Evolutionary conservation across 2,888 invertebrate species (phyloP).

Genomic region (Troides aeacus): DNA sequence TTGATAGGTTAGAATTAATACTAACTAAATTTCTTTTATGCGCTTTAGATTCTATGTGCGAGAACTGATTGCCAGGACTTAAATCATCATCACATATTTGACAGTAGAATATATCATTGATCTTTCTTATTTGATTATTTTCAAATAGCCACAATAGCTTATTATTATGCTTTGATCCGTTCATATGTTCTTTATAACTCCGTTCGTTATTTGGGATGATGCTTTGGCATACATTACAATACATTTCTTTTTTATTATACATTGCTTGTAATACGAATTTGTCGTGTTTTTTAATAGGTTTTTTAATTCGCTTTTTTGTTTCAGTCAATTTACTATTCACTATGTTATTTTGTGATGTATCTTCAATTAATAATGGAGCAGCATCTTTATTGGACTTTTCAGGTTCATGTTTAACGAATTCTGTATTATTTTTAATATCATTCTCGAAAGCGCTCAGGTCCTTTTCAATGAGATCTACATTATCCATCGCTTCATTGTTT

Average conservation of each 20-base stretch:
- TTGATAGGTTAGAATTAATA: neutral
- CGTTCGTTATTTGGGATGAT: neutral
- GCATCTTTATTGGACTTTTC: neutral
- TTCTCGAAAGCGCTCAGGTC: neutral
- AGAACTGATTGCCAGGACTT: neutral
- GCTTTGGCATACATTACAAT: constrained; percentile 11
- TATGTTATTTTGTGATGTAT: neutral
- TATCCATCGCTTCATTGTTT: neutral
- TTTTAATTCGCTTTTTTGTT: neutral
- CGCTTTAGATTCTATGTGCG: neutral
- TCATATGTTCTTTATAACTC: neutral
- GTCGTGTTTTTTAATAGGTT: neutral
- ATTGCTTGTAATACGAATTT: constrained; percentile 2
- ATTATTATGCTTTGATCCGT: constrained; percentile 2
- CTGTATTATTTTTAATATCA: neutral
- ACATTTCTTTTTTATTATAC: neutral
- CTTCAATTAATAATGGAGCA: neutral
- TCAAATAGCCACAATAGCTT: neutral
- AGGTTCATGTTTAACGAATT: neutral
- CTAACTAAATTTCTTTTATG: constrained; percentile 1
- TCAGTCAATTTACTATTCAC: neutral
- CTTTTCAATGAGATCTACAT: neutral
- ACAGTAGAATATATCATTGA: neutral
- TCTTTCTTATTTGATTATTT: neutral
- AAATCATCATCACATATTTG: neutral